Evolutionary conservation across 1,140 invertebrate genomes (phyloP), one percentile per base, ranked within the genome.

Genomic region (Eupristina koningsbergeri): DNA sequence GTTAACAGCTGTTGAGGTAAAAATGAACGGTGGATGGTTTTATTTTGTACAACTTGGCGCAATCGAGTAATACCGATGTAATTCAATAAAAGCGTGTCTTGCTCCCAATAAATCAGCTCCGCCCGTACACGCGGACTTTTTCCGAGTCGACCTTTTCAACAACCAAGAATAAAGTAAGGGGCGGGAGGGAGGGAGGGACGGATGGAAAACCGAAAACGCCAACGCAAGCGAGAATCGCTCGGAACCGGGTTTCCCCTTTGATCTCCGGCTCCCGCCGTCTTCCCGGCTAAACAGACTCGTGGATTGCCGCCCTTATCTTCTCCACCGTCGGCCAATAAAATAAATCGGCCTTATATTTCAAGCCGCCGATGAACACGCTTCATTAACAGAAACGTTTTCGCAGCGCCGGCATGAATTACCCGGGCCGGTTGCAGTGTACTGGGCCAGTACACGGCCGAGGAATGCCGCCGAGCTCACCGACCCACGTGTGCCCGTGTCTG

Each of bases 361-460:
- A 8, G 3, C 71, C 19, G 31, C 58, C 63, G 47, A 58, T 36
- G 50, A 77, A 83, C 75, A 83, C 81, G 81, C 75, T 83, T 83
- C 81, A 83, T 83, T 83, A 83, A 83, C 81, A 58, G 82, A 84
- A 79, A 84, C 82, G 74, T 63, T 84, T 79, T 78, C 67, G 50
- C 74, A n/a, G 58, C 34, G 45, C 26, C 69, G 17, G 69, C 80
- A 47, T 63, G 80, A 74, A 81, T 81, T 73, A 81, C 67, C 67
- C 67, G 22, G 36, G 5, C n/a, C 80, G 31, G 71, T 39, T 26
- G 80, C 69, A 3, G 79, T n/a, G n/a, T 31, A 26, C 22, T 61
- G 22, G 80, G 36, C 50, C 53, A 7, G 67, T 63, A 84, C 82
- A 84, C 64, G 69, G 39, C 9, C 67, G 29, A 34, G 82, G 76